Percentiles rank a stretch among this genome's conserved stretches.
phyloP scores from a whole-genome alignment of 2,797 vertebrate species.

The Trachops cirrhosus region DNA sequence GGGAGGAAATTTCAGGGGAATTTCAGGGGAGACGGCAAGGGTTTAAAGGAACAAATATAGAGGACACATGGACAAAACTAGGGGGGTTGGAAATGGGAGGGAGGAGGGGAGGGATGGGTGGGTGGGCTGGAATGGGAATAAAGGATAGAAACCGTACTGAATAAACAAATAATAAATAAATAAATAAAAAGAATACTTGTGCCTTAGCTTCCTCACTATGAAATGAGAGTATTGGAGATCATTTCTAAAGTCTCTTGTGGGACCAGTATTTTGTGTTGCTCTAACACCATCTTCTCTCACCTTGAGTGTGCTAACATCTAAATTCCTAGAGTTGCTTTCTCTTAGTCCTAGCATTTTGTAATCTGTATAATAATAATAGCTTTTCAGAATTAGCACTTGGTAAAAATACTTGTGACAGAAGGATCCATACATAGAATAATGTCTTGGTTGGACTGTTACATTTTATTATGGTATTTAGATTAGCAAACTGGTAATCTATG shows the following conservation, averaged over 20 bases:
- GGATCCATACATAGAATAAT: neutral
- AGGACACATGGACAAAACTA: too few species aligned
- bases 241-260: neutral
- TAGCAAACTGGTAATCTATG: neutral
- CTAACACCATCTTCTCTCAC: neutral
- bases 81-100: too few species aligned
- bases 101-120: too few species aligned
- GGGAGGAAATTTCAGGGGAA: too few species aligned
- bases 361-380: neutral
- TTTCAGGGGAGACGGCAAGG: too few species aligned
- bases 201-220: neutral
- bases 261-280: neutral
- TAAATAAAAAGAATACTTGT: too few species aligned
- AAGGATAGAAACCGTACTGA: too few species aligned
- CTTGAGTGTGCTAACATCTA: neutral
- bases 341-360: neutral
- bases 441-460: neutral
- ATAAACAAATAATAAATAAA: too few species aligned
- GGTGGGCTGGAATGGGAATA: too few species aligned
- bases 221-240: neutral
- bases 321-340: neutral
- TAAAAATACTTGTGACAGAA: neutral
- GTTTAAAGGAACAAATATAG: too few species aligned
- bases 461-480: constrained; percentile 32
- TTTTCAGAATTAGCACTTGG: constrained; percentile 9